Base-by-base conservation (phyloP, 2,113 vertebrate species). In the Lota lota region DNA sequence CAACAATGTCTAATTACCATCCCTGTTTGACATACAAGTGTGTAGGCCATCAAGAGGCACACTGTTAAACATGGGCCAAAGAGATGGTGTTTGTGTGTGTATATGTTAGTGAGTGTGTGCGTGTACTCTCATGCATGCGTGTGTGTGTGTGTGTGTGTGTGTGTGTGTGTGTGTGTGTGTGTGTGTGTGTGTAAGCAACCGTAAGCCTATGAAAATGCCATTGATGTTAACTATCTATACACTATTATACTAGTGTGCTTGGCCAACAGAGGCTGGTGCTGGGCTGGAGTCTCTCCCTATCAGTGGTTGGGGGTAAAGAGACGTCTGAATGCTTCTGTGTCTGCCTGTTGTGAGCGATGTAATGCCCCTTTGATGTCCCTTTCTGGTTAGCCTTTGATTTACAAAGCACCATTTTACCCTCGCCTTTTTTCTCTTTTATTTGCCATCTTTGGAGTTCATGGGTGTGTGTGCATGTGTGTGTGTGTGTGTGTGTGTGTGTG, bases 291-390 rank as follows among this genome's bases (percentile, higher is more conserved):
- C 36, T 57, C 62, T 54, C 22, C 17, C 67, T 76, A 74, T 82
- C 79, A 70, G 69, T 0, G 1, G 64, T 53, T 33, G 11, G 40
- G 18, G 24, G 69, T 74, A 77, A 80, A 59, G 47, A 66, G 67
- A 82, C 8, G 68, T 75, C 77, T 82, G 74, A 76, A 70, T 75
- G 64, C 72, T 77, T 74, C 8, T 66, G 64, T 67, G 36, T 73
- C 70, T 64, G 67, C 74, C 59, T 59, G 64, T 12, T 68, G 73
- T 62, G 59, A 62, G 66, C 73, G 47, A 82, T 69, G 58, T 72
- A 69, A 50, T 61, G 76, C 20, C 62, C 79, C 84, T 88, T 86
- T 88, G 79, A 88, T 83, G 78, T 86, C 54, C 74, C 64, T 62
- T 22, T 15, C 75, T 78, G 71, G 78, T 83, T 53, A 66, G 75